Percentiles rank a stretch among this genome's conserved stretches.
Evolutionary conservation across 2,113 vertebrate species (phyloP).

Genomic region (Heterocephalus glaber): DNA sequence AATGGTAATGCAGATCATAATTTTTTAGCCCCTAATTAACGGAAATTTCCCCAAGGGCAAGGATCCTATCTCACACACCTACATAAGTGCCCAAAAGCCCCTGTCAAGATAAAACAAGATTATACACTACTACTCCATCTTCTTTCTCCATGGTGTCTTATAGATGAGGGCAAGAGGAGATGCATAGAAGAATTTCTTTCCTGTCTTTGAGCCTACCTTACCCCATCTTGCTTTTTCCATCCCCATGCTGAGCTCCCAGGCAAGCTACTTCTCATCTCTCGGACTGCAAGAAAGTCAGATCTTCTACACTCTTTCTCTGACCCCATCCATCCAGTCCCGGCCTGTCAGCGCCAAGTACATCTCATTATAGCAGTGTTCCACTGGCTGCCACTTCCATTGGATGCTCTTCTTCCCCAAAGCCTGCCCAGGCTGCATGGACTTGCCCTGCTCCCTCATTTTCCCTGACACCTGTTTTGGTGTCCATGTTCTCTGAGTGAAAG

Average conservation of each 20-base stretch:
- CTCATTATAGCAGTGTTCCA: neutral
- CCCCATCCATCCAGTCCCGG: neutral
- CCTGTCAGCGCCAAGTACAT: too few relatives aligned
- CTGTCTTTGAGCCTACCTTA: neutral
- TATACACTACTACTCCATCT: neutral
- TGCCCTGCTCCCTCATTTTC: neutral
- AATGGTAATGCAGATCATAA: neutral
- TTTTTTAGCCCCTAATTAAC: neutral
- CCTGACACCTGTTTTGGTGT: neutral
- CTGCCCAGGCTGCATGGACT: neutral
- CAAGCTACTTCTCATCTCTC: neutral
- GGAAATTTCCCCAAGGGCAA: neutral
- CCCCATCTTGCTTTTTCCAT: neutral
- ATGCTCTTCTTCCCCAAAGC: neutral
- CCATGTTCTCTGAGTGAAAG: neutral
- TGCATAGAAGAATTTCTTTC: neutral
- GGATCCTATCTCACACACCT: neutral
- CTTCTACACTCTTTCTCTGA: neutral
- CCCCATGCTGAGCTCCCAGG: neutral
- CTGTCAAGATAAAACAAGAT: neutral
- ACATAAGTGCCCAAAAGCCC: neutral
- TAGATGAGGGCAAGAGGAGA: neutral
- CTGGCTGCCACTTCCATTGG: neutral
- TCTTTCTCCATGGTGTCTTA: neutral
- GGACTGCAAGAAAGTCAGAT: neutral